Base-by-base conservation (phyloP, 2,888 invertebrate species). In the Drosophila atripex region DNA sequence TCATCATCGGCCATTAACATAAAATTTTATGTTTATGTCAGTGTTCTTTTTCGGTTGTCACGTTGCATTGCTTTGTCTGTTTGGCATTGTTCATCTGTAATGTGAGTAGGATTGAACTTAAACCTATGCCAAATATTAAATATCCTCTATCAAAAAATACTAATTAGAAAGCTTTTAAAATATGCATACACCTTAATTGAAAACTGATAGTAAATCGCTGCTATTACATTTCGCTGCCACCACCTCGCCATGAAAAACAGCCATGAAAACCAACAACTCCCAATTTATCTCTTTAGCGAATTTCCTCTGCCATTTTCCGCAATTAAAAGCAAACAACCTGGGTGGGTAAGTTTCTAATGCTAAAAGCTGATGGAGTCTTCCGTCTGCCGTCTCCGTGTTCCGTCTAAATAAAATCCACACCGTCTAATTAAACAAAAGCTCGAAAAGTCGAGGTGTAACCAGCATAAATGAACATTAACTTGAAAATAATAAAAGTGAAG, bases 391-490 rank as follows among this genome's bases (percentile, higher is more conserved):
- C 50, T 64, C 66, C 55, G 54, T 64, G 69, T 58, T 69, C 50
- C 65, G 59, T 77, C 71, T 66, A 68, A 77, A 77, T 78, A 85
- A 85, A 84, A 75, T 80, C 85, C 79, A 79, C 83, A 83, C 74
- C 80, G 80, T 82, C 80, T 83, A 83, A 83, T 83, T 83, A 86
- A 83, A 84, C 84, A 86, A 83, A 76, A 57, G 56, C 83, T 79
- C 72, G 76, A 71, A 78, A 89, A 82, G 80, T 82, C 83, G 80
- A 82, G 66, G 83, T 82, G 82, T 82, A 83, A 83, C 83, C 86
- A 87, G 84, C 89, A 89, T 89, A 89, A 89, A 88, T 89, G 89
- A 89, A 86, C 89, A 89, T 89, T 88, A 88, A 86, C 85, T 78
- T 73, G 78, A 79, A 86, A 84, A 80, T 86, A 84, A 84, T 84